A percentile compares a stretch with the other conserved stretches of the same genome.
Evolutionary conservation across 1,140 invertebrate genomes (phyloP).

Genomic region (Trichoplusia ni): DNA sequence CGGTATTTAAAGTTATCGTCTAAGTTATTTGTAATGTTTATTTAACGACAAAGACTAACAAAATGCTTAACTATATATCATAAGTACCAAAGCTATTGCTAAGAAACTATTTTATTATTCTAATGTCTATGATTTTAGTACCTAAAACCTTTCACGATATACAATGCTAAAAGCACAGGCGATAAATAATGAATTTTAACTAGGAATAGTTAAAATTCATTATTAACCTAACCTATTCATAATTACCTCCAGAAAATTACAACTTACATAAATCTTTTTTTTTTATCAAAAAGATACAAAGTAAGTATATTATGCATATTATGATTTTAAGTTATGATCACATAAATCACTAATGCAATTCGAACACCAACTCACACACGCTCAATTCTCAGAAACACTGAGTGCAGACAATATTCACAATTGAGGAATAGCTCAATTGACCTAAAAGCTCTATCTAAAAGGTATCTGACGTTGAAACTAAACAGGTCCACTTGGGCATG

Average conservation of each 20-base stretch:
- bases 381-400: background rate
- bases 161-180: too few species aligned
- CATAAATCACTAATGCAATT: background rate
- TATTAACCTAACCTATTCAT: too few species aligned
- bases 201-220: too few species aligned
- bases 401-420: background rate
- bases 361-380: background rate
- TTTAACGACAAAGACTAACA: background rate
- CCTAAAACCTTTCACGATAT: too few species aligned
- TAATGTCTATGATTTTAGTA: too few species aligned
- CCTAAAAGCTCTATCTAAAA: background rate
- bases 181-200: too few species aligned
- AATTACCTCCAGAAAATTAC: too few species aligned
- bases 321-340: background rate
- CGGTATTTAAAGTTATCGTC: slow-evolving; percentile 3
- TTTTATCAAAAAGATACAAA: too few species aligned
- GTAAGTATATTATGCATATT: too few species aligned
- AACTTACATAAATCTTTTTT: too few species aligned
- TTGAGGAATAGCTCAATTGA: slow-evolving; percentile 4
- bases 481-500: background rate
- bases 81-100: background rate
- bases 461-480: background rate
- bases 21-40: background rate
- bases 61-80: background rate
- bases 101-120: background rate